A percentile compares a stretch with the other conserved stretches of the same genome.
Evolutionary conservation across 2,113 vertebrate species (phyloP).

Genomic region (Numenius arquata): DNA sequence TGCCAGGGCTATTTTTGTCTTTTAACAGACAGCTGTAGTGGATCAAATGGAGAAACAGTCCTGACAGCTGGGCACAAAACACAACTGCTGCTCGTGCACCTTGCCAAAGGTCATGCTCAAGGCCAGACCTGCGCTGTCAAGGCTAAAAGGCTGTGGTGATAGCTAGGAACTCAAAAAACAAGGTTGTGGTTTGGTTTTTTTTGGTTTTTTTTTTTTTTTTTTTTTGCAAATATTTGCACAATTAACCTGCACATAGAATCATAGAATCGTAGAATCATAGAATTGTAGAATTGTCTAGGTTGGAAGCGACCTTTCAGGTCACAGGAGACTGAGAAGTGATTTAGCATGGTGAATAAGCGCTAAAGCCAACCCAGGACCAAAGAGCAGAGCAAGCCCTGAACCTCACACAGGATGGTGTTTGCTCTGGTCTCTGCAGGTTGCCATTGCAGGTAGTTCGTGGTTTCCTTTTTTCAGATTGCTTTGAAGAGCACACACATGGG

Average conservation of each 20-base stretch:
- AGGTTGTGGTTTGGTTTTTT: too few relatives aligned
- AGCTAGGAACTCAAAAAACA: background rate
- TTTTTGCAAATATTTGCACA: background rate
- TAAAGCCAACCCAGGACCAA: background rate
- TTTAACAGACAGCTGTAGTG: background rate
- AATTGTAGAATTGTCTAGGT: too few relatives aligned
- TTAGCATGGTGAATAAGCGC: background rate
- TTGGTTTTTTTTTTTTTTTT: background rate
- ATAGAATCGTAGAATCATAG: too few relatives aligned
- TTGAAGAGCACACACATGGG: background rate
- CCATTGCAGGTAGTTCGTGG: background rate
- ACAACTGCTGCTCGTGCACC: background rate
- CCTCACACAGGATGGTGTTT: background rate
- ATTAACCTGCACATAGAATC: background rate
- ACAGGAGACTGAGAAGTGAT: background rate
- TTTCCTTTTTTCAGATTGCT: background rate
- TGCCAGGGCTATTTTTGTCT: slow-evolving; percentile 28
- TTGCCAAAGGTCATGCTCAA: background rate
- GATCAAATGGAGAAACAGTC: background rate
- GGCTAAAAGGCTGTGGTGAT: background rate
- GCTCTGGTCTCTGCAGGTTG: background rate
- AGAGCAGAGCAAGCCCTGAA: background rate
- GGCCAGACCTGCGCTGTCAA: background rate
- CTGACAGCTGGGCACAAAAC: background rate
- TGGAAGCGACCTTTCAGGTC: background rate